Evolutionary conservation across 35 echinoderm and acorn worm species (phyloP).

Genomic region (Nesometra sesokonis): DNA sequence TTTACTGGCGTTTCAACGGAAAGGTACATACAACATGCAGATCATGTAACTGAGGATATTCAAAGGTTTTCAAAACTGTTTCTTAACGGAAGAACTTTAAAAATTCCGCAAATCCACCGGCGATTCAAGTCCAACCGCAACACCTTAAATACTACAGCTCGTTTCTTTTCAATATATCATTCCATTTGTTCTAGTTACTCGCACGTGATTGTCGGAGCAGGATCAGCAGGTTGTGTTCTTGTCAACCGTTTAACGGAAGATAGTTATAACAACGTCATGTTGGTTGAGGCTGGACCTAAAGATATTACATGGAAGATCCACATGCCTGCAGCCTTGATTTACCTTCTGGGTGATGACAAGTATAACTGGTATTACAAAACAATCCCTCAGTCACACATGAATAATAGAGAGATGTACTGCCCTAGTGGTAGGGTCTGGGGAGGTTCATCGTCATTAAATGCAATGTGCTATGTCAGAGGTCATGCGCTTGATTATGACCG

Average conservation of each 20-base stretch:
- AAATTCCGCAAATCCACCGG: neutral
- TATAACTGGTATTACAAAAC: conserved; percentile 94
- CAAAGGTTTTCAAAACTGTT: conserved; percentile 7
- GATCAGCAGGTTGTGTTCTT: conserved; percentile 88
- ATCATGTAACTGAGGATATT: conserved; percentile 36
- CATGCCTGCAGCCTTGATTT: conserved; percentile 94
- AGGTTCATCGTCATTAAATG: conserved; percentile 91
- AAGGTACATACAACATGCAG: conserved; percentile 11
- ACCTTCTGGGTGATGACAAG: conserved; percentile 48
- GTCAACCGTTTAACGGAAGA: conserved; percentile 72
- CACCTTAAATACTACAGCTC: neutral
- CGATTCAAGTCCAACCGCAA: too few relatives aligned
- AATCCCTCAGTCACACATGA: conserved; percentile 61
- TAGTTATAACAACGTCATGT: conserved; percentile 48
- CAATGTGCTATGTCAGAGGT: conserved; percentile 96
- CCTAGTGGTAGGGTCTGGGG: conserved; percentile 84
- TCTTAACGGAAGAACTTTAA: neutral
- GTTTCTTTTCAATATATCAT: neutral
- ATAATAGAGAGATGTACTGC: conserved; percentile 92
- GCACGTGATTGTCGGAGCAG: conserved; percentile 89
- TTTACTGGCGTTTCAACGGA: conserved; percentile 31
- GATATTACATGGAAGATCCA: conserved; percentile 90
- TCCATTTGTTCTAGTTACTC: conserved; percentile 24
- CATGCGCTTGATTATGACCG: conserved; percentile 74
- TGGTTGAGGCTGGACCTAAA: conserved; percentile 78